phyloP scores from a whole-genome alignment of 2,113 vertebrate species.

The Gymnarchus niloticus region DNA sequence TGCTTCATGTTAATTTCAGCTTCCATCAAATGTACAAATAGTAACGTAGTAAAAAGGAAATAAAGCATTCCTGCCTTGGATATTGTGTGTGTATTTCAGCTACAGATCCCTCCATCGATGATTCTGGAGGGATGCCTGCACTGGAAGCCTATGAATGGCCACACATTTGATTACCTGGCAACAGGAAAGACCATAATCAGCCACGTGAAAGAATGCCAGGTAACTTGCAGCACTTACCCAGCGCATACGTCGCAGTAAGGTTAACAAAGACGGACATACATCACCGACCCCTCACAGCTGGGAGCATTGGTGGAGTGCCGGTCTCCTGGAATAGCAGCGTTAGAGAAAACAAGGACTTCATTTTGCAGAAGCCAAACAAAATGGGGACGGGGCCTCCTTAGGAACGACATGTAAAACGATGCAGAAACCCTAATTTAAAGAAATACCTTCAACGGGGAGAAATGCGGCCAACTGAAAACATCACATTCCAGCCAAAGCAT shows the following conservation, averaged over 20 bases:
- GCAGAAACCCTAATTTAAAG: too few species aligned
- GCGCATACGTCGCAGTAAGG: neutral
- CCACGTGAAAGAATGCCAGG: constrained; percentile 55
- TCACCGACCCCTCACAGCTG: neutral
- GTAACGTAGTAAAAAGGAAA: neutral
- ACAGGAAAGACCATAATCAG: constrained; percentile 51
- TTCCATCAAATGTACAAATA: neutral
- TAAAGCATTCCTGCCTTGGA: neutral
- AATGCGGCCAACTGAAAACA: too few species aligned
- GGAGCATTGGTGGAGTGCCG: too few species aligned
- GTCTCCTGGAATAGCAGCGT: too few species aligned
- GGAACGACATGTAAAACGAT: too few species aligned
- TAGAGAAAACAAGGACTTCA: neutral
- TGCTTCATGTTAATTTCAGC: neutral
- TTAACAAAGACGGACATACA: neutral
- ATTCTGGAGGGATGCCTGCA: constrained; percentile 58
- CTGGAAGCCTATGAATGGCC: constrained; percentile 46
- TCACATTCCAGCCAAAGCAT: too few species aligned
- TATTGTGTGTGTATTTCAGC: constrained; percentile 52
- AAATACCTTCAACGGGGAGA: too few species aligned
- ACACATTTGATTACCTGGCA: constrained; percentile 53
- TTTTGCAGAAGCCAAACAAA: too few species aligned
- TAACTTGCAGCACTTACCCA: constrained; percentile 34
- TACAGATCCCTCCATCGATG: constrained; percentile 60
- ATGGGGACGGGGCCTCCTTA: too few species aligned